These are phyloP conservation scores for Lithosia quadra DNA, from an alignment of 2,888 invertebrate genomes.

Conservation along the genomic window DNA sequence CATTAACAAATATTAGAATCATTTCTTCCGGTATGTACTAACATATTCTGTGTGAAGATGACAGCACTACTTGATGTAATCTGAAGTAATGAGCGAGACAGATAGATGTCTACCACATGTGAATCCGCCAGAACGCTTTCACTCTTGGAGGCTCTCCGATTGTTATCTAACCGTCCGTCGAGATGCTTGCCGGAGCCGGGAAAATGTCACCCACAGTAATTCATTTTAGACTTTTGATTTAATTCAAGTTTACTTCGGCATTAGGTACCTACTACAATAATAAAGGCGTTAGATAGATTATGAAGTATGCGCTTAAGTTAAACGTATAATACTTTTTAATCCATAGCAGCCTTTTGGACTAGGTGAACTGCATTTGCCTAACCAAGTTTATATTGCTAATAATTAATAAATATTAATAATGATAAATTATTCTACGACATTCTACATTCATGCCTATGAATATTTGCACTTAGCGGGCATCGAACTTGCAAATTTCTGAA, in stretches of 20 bases:
- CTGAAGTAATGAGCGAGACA: slow-evolving; percentile 46
- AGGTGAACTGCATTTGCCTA: too few relatives aligned
- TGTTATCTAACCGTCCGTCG: slow-evolving; percentile 73
- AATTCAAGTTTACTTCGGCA: background rate
- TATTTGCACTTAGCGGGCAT: too few relatives aligned
- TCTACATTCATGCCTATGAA: too few relatives aligned
- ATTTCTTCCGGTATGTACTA: background rate
- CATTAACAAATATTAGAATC: background rate
- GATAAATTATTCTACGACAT: too few relatives aligned
- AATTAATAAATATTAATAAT: too few relatives aligned
- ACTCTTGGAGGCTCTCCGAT: slow-evolving; percentile 74
- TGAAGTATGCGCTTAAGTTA: background rate
- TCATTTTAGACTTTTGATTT: slow-evolving; percentile 23
- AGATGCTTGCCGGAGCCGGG: slow-evolving; percentile 33
- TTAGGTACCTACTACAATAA: background rate
- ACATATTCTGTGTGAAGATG: background rate
- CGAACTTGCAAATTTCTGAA: too few relatives aligned
- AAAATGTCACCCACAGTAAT: slow-evolving; percentile 50
- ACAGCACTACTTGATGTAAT: slow-evolving; percentile 5
- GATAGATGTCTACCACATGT: slow-evolving; percentile 66
- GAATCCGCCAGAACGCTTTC: slow-evolving; percentile 80
- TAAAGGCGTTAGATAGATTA: background rate
- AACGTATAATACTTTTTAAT: too few relatives aligned
- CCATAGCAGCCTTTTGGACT: too few relatives aligned
- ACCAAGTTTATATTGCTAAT: too few relatives aligned